Evolutionary conservation across 2,113 vertebrate genomes (phyloP).

Genomic region (Crocuta crocuta): DNA sequence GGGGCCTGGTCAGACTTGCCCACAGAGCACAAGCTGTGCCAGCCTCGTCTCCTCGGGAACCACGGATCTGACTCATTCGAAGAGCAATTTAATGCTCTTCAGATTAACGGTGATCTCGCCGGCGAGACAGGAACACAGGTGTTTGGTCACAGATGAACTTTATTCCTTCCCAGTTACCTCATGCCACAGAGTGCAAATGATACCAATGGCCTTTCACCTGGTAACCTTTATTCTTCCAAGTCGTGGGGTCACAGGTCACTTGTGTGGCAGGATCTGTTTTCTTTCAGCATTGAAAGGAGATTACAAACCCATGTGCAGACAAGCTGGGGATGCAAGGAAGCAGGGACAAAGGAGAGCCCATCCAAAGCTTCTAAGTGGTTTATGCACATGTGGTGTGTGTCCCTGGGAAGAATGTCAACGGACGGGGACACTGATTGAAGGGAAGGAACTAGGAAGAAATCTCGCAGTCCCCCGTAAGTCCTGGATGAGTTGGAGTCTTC

Average conservation of each 20-base stretch:
- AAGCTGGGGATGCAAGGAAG: background rate
- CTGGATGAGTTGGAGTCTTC: background rate
- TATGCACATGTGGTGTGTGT: background rate
- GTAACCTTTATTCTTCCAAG: conserved; percentile 84
- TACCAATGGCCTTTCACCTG: conserved; percentile 23
- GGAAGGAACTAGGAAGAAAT: background rate
- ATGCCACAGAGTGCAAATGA: background rate
- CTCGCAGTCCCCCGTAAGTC: background rate
- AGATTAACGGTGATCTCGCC: background rate
- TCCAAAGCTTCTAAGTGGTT: background rate
- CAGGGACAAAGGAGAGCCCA: background rate
- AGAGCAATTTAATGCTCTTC: background rate
- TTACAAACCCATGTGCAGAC: background rate
- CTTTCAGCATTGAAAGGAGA: conserved; percentile 20
- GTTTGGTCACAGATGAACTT: conserved; percentile 50
- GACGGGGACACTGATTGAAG: background rate
- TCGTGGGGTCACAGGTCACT: conserved; percentile 75
- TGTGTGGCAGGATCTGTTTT: background rate
- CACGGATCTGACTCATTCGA: background rate
- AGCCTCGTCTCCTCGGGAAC: background rate
- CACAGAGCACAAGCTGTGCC: background rate
- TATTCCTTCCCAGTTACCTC: conserved; percentile 29
- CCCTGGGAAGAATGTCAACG: background rate
- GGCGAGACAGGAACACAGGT: background rate
- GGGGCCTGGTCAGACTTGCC: background rate